Conservation (phyloP, 2,888 invertebrate genomes). For the Pheosia tremula region DNA sequence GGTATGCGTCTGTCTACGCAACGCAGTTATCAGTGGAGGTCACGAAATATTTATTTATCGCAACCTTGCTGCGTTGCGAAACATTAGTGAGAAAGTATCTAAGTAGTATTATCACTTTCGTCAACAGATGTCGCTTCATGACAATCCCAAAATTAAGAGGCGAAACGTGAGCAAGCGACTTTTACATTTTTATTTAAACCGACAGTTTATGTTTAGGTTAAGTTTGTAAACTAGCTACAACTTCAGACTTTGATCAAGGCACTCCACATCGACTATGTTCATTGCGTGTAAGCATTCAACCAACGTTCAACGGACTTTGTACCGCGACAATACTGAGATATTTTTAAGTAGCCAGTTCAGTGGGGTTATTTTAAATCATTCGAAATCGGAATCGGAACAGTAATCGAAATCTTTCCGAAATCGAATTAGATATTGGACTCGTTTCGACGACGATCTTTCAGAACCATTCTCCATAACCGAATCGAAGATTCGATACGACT, state of each 20-base stretch:
- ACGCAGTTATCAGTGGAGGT: constrained; percentile 39
- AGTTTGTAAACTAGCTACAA: not conserved
- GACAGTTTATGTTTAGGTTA: too few relatives aligned
- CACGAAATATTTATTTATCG: constrained; percentile 43
- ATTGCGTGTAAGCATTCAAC: not conserved
- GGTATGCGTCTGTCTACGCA: constrained; percentile 14
- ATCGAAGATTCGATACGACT: too few relatives aligned
- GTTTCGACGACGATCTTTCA: too few relatives aligned
- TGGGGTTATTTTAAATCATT: too few relatives aligned
- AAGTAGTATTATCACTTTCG: not conserved
- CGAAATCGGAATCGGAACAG: too few relatives aligned
- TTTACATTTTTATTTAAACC: not conserved
- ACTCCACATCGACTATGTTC: not conserved
- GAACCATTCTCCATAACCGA: too few relatives aligned
- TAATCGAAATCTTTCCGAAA: too few relatives aligned
- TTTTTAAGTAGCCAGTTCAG: too few relatives aligned
- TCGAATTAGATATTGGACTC: too few relatives aligned
- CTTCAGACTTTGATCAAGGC: constrained; percentile 7
- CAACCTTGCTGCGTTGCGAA: constrained; percentile 34
- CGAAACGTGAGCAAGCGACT: not conserved
- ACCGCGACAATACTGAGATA: not conserved
- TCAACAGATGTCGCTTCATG: not conserved
- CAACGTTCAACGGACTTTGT: constrained; percentile 1
- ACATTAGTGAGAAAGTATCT: constrained; percentile 32
- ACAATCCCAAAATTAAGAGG: not conserved